A percentile compares a stretch with the other conserved stretches of the same genome.
These are phyloP conservation scores for Timandra comae DNA, from an alignment of 2,888 invertebrate species.

Conservation along the genomic window DNA sequence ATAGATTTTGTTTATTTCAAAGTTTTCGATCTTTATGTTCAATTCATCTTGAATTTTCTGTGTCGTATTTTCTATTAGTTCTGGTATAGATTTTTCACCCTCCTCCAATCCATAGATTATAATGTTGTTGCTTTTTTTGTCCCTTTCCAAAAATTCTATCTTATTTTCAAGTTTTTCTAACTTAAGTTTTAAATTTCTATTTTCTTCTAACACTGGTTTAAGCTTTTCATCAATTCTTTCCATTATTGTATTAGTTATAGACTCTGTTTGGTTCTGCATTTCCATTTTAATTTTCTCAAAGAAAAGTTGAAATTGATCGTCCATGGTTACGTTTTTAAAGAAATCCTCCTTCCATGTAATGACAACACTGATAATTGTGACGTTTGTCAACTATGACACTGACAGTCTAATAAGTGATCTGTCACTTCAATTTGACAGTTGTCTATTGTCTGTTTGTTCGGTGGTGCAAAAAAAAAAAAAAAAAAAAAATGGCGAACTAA, in stretches of 20 bases:
- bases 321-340: no score
- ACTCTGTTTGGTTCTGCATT: background rate
- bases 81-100: slow-evolving; percentile 15
- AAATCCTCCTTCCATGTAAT: no score
- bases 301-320: background rate
- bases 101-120: slow-evolving; percentile 21
- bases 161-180: slow-evolving; percentile 20
- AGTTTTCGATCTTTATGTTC: slow-evolving; percentile 17
- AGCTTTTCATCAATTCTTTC: slow-evolving; percentile 23
- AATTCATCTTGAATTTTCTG: slow-evolving; percentile 14
- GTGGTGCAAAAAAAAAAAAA: no score
- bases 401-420: no score
- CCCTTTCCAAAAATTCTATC: slow-evolving; percentile 19
- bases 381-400: no score
- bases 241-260: slow-evolving; percentile 13
- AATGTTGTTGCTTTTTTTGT: slow-evolving; percentile 19
- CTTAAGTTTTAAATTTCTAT: slow-evolving; percentile 21
- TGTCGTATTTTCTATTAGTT: slow-evolving; percentile 15
- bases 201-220: slow-evolving; percentile 21
- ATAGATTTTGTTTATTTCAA: slow-evolving; percentile 21
- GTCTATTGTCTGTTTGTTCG: no score
- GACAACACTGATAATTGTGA: no score
- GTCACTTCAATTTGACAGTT: no score
- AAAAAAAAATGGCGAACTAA: no score
- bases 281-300: background rate